Conservation (phyloP, 2,888 invertebrate genomes). For the Neria commutata region DNA sequence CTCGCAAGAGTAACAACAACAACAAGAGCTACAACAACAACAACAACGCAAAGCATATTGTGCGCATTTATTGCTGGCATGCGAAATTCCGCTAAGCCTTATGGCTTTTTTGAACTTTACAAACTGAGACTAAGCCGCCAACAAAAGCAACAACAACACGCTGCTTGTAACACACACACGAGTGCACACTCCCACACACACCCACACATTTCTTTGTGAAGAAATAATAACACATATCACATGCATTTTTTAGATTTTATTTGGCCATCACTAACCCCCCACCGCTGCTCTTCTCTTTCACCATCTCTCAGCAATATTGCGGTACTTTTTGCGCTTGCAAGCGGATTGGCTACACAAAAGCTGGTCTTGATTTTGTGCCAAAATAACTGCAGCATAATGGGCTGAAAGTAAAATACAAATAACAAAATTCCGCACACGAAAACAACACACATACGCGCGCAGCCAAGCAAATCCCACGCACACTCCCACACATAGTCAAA, state of each 20-base stretch:
- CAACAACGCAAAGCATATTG: not conserved
- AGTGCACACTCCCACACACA: too few relatives aligned
- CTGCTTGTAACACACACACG: too few relatives aligned
- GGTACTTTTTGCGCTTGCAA: not conserved
- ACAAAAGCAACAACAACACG: too few relatives aligned
- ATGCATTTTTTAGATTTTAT: slow-evolving; percentile 17
- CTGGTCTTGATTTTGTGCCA: slow-evolving; percentile 15
- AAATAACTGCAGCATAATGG: slow-evolving; percentile 6
- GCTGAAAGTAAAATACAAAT: slow-evolving; percentile 13
- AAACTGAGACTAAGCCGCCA: too few relatives aligned
- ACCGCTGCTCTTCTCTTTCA: not conserved
- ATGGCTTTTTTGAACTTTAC: not conserved
- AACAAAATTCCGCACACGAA: not conserved
- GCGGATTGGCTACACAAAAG: slow-evolving; percentile 9
- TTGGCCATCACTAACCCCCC: slow-evolving; percentile 9
- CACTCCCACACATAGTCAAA: not conserved
- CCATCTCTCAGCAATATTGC: not conserved
- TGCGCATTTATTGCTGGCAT: slow-evolving; percentile 2
- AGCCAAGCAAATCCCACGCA: not conserved
- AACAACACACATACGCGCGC: not conserved
- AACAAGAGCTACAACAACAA: not conserved
- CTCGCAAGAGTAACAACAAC: not conserved
- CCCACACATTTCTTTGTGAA: too few relatives aligned
- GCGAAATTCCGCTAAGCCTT: not conserved
- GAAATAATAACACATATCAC: not conserved